Conservation (phyloP, 2,797 vertebrate genomes). For the Halcyon leucocephala region DNA sequence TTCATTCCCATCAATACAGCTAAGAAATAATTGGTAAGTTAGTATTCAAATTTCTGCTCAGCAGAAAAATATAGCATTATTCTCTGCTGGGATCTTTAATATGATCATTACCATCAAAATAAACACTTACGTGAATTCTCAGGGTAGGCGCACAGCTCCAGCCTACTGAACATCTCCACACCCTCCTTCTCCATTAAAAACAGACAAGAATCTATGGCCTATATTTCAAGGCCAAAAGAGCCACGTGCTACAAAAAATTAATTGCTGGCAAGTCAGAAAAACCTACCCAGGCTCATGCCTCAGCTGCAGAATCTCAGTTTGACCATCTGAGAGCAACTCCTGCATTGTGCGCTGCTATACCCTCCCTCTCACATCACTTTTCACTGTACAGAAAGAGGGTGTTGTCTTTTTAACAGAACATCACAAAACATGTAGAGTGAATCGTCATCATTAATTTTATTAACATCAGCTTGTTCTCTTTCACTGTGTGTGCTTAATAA, state of each 20-base stretch:
- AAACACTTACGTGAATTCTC: not conserved
- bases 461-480: not conserved
- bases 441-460: not conserved
- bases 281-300: not conserved
- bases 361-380: not conserved
- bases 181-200: not conserved
- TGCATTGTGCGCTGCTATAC: rapidly evolving
- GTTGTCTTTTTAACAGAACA: not conserved
- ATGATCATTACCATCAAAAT: not conserved
- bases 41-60: not conserved
- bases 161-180: not conserved
- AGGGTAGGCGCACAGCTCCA: not conserved
- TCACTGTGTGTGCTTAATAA: not conserved
- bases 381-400: not conserved
- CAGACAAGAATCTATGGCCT: not conserved
- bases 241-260: not conserved
- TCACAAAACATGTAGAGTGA: not conserved
- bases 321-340: not conserved
- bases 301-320: not conserved
- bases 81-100: not conserved
- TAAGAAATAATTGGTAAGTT: not conserved
- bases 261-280: not conserved
- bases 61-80: not conserved
- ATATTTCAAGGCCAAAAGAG: not conserved
- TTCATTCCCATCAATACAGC: not conserved